Conservation (phyloP, 2,113 vertebrate species). For the Scartelaos histophorus region DNA sequence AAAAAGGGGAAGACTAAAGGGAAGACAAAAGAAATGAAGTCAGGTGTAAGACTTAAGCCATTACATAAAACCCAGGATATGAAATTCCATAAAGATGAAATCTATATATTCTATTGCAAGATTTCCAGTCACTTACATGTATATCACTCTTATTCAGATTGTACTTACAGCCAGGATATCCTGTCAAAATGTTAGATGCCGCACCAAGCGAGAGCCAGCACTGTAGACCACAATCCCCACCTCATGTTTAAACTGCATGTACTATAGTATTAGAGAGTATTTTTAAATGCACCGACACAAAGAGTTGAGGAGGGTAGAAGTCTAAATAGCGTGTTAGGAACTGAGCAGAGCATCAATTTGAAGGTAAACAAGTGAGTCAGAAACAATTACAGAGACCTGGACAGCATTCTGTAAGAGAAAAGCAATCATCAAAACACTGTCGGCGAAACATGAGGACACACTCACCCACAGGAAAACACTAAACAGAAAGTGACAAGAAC, state of each 20-base stretch:
- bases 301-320: not conserved
- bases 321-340: slow-evolving; percentile 17
- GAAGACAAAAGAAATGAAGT: slow-evolving; percentile 37
- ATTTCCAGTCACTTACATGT: not conserved
- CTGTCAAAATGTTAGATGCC: slow-evolving; percentile 64
- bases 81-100: slow-evolving; percentile 1
- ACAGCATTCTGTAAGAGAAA: slow-evolving; percentile 30
- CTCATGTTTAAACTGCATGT: not conserved
- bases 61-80: slow-evolving; percentile 33
- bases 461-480: slow-evolving; percentile 12
- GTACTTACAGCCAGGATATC: slow-evolving; percentile 75
- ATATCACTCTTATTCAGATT: slow-evolving; percentile 13
- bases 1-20: no score
- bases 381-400: slow-evolving; percentile 50
- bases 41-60: slow-evolving; percentile 35
- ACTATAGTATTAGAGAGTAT: not conserved
- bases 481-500: slow-evolving; percentile 19
- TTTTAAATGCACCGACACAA: slow-evolving; percentile 13
- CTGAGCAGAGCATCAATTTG: slow-evolving; percentile 32
- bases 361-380: slow-evolving; percentile 61
- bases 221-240: slow-evolving; percentile 10
- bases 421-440: slow-evolving; percentile 45
- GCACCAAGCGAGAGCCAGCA: slow-evolving; percentile 14
- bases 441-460: slow-evolving; percentile 18
- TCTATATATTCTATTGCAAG: not conserved